Evolutionary conservation across 2,888 invertebrate genomes (phyloP).

Genomic region (Ichneumoninae sp.): DNA sequence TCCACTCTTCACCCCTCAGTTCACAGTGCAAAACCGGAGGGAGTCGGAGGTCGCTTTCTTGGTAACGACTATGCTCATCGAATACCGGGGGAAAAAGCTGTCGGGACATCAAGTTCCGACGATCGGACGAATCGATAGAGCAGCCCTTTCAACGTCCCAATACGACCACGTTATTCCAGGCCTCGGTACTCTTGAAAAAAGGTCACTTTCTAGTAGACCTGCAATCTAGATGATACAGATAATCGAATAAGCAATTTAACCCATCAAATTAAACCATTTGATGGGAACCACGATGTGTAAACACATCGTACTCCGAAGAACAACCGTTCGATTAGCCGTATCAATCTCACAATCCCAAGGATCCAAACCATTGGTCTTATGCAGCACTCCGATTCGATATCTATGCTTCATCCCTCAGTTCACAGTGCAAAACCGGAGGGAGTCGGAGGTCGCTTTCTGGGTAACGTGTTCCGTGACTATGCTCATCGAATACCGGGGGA

Average conservation of each 20-base stretch:
- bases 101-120: not conserved
- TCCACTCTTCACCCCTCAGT: not conserved
- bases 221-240: too few relatives aligned
- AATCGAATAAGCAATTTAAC: too few relatives aligned
- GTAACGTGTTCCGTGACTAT: not conserved
- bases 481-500: not conserved
- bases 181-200: too few relatives aligned
- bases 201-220: too few relatives aligned
- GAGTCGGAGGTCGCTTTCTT: not conserved
- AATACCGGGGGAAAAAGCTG: not conserved
- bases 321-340: too few relatives aligned
- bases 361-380: not conserved
- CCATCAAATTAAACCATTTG: too few relatives aligned
- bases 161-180: not conserved
- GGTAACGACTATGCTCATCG: not conserved
- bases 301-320: too few relatives aligned
- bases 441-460: not conserved
- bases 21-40: not conserved
- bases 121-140: conserved; percentile 2
- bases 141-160: not conserved
- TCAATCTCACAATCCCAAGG: too few relatives aligned
- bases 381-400: not conserved
- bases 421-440: not conserved
- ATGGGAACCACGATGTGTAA: too few relatives aligned
- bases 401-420: not conserved